These are phyloP conservation scores for Anhinga anhinga DNA, from an alignment of 2,113 vertebrate genomes.

Conservation along the genomic window DNA sequence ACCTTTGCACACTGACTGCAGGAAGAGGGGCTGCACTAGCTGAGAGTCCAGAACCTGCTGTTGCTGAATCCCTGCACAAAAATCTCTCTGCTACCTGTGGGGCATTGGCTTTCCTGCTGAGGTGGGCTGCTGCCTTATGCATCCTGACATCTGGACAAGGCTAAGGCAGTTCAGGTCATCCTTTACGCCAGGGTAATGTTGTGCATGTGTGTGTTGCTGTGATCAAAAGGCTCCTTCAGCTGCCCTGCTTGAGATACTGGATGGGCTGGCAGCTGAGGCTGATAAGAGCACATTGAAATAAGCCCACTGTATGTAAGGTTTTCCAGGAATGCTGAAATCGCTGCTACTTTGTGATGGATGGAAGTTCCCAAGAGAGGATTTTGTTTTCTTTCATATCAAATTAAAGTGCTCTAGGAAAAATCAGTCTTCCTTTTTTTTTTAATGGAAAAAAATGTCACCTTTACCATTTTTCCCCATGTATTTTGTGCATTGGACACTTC, in stretches of 20 bases:
- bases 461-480: rapidly evolving
- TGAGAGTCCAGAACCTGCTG: not conserved
- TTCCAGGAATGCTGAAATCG: slow-evolving; percentile 15
- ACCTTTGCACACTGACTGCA: not conserved
- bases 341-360: not conserved
- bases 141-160: not conserved
- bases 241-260: not conserved
- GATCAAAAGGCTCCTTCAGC: slow-evolving; percentile 4
- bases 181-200: not conserved
- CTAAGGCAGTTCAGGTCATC: not conserved
- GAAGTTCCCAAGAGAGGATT: not conserved
- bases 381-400: not conserved
- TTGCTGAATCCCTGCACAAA: not conserved
- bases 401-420: not conserved
- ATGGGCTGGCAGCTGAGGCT: not conserved
- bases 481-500: not conserved
- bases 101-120: not conserved
- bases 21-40: not conserved
- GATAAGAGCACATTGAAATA: not conserved
- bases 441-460: not conserved
- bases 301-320: not conserved
- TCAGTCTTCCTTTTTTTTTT: rapidly evolving
- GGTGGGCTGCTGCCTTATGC: not conserved
- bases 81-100: not conserved
- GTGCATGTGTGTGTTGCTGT: not conserved